These are phyloP conservation scores for Myiagra hebetior DNA, from an alignment of 2,113 vertebrate species.

Conservation along the genomic window DNA sequence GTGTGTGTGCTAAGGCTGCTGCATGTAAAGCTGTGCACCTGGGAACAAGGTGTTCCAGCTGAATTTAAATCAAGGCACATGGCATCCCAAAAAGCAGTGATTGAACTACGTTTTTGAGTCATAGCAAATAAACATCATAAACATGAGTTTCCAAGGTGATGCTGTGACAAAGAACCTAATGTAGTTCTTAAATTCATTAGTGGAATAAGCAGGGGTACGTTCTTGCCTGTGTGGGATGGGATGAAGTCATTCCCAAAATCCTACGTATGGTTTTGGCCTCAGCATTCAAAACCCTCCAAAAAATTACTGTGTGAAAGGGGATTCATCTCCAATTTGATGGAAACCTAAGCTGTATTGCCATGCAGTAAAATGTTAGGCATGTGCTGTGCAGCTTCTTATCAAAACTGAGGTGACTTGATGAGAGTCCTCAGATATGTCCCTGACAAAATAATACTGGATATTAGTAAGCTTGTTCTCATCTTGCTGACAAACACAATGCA, in stretches of 20 bases:
- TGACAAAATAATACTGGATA: neutral
- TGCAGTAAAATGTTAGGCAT: neutral
- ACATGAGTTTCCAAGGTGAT: neutral
- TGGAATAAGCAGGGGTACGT: rapidly evolving
- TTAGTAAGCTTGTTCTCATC: neutral
- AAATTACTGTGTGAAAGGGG: neutral
- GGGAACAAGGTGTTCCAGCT: neutral
- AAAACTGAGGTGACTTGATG: neutral
- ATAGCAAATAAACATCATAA: neutral
- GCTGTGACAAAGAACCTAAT: neutral
- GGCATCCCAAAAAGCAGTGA: neutral
- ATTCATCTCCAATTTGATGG: neutral
- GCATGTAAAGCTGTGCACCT: neutral
- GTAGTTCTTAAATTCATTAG: neutral
- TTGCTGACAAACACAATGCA: neutral
- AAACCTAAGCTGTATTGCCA: neutral
- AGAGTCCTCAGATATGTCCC: neutral
- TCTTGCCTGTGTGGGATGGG: neutral
- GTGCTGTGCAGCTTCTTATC: neutral
- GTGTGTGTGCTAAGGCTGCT: neutral
- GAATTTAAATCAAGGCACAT: neutral
- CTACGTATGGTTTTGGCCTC: rapidly evolving
- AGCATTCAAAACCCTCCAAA: neutral
- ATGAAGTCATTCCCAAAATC: neutral
- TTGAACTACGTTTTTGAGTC: neutral